phyloP scores from a whole-genome alignment of 2,888 invertebrate genomes.

The Magallana nippona region DNA sequence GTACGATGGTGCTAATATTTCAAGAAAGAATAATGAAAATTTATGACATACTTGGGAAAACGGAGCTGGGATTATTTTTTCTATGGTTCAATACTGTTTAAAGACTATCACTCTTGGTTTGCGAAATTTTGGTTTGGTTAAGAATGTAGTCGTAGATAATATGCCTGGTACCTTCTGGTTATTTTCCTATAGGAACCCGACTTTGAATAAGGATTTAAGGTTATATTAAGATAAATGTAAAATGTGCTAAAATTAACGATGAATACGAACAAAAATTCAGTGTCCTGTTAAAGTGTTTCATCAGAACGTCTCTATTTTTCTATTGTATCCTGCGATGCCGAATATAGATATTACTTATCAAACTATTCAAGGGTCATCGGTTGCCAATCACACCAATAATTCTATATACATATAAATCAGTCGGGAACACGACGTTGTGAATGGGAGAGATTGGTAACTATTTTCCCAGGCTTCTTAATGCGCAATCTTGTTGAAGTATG shows the following conservation, averaged over 20 bases:
- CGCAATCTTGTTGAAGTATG: conserved; percentile 7
- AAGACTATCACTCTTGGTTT: too few relatives aligned
- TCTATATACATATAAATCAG: conserved; percentile 21
- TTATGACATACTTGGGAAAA: too few relatives aligned
- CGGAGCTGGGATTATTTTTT: too few relatives aligned
- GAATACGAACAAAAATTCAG: not conserved
- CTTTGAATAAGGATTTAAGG: too few relatives aligned
- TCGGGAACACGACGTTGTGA: not conserved
- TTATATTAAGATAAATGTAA: too few relatives aligned
- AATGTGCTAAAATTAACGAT: not conserved
- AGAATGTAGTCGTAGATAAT: too few relatives aligned
- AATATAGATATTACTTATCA: conserved; percentile 8
- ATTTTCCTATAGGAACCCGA: too few relatives aligned
- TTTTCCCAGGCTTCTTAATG: conserved; percentile 30
- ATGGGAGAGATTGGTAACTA: not conserved
- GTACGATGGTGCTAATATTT: too few relatives aligned
- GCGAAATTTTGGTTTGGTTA: too few relatives aligned
- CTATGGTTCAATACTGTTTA: too few relatives aligned
- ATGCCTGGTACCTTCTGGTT: too few relatives aligned
- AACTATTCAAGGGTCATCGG: conserved; percentile 6
- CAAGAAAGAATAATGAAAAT: too few relatives aligned
- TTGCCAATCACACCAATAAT: not conserved
- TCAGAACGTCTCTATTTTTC: not conserved
- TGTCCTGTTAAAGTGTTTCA: not conserved
- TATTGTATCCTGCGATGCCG: conserved; percentile 5